A percentile compares a stretch with the other conserved stretches of the same genome.
Evolutionary conservation across 2,888 invertebrate species (phyloP).

Genomic region (Polydesmus complanatus): DNA sequence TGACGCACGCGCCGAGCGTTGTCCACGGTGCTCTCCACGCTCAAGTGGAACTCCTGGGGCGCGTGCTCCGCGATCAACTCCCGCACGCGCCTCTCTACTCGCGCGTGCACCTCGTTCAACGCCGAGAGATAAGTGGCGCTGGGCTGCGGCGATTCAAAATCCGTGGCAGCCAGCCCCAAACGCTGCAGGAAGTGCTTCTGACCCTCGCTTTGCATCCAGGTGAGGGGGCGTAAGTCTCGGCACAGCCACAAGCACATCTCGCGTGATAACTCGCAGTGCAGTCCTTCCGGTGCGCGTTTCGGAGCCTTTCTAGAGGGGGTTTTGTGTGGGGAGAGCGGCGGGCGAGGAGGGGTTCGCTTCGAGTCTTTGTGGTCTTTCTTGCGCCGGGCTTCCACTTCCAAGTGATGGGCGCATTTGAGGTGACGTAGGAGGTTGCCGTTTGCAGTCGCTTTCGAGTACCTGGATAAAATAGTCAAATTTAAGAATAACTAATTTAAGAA

Average conservation of each 20-base stretch:
- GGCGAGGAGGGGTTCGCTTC: not conserved
- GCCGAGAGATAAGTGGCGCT: not conserved
- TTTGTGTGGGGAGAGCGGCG: too few relatives aligned
- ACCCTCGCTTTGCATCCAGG: not conserved
- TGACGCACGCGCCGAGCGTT: not conserved
- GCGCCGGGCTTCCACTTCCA: not conserved
- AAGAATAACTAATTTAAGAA: too few relatives aligned
- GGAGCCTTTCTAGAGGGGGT: not conserved
- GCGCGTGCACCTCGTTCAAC: not conserved
- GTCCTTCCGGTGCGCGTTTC: not conserved
- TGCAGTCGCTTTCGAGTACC: not conserved
- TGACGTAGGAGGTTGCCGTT: not conserved
- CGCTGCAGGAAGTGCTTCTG: not conserved
- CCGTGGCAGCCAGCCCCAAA: not conserved
- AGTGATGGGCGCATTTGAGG: not conserved
- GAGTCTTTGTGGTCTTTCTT: not conserved
- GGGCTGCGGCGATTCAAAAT: not conserved
- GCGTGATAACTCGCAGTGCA: not conserved
- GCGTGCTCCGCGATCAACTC: not conserved
- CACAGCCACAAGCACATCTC: not conserved
- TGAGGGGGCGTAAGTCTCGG: not conserved
- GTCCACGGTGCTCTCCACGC: not conserved
- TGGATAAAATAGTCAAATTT: too few relatives aligned
- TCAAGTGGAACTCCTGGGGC: not conserved
- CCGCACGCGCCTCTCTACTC: not conserved